phyloP scores from a whole-genome alignment of 2,888 invertebrate genomes.

The Drosophila yooni region DNA sequence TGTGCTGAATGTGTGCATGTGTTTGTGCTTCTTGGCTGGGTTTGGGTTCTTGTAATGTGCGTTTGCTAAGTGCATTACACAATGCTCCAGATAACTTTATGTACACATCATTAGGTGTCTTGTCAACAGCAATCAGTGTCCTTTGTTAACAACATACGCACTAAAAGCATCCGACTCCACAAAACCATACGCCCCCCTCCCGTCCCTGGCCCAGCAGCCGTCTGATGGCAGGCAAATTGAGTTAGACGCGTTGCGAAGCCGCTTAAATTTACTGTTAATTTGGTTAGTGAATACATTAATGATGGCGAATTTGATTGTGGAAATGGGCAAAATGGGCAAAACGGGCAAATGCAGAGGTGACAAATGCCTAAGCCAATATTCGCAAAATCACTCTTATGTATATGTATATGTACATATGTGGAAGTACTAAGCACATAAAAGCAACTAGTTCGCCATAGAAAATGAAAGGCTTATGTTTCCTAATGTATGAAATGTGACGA shows the following conservation, averaged over 20 bases:
- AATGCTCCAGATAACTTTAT: slow-evolving; percentile 63
- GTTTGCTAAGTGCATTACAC: slow-evolving; percentile 56
- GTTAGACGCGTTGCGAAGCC: slow-evolving; percentile 66
- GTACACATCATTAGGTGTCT: slow-evolving; percentile 65
- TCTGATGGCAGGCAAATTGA: slow-evolving; percentile 58
- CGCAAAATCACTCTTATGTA: slow-evolving; percentile 20
- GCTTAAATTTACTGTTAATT: slow-evolving; percentile 76
- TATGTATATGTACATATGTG: slow-evolving; percentile 1
- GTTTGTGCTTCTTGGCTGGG: slow-evolving; percentile 2
- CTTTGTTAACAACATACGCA: slow-evolving; percentile 61
- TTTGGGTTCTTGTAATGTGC: slow-evolving; percentile 23
- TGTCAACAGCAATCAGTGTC: slow-evolving; percentile 74
- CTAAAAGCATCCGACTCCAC: slow-evolving; percentile 53
- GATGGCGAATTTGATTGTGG: slow-evolving; percentile 50
- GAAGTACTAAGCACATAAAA: slow-evolving; percentile 13
- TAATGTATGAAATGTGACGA: background rate
- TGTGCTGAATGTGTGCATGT: background rate
- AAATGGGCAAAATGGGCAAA: slow-evolving; percentile 15
- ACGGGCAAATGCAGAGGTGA: slow-evolving; percentile 10
- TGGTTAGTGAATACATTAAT: slow-evolving; percentile 71
- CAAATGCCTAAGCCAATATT: slow-evolving; percentile 59
- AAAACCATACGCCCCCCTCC: background rate
- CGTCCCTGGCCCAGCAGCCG: slow-evolving; percentile 5
- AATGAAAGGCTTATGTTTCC: slow-evolving; percentile 8
- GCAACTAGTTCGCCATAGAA: slow-evolving; percentile 14